A percentile compares a stretch with the other conserved stretches of the same genome.
Evolutionary conservation across 2,888 invertebrate species (phyloP).

Genomic region (Pilophorus perplexus): DNA sequence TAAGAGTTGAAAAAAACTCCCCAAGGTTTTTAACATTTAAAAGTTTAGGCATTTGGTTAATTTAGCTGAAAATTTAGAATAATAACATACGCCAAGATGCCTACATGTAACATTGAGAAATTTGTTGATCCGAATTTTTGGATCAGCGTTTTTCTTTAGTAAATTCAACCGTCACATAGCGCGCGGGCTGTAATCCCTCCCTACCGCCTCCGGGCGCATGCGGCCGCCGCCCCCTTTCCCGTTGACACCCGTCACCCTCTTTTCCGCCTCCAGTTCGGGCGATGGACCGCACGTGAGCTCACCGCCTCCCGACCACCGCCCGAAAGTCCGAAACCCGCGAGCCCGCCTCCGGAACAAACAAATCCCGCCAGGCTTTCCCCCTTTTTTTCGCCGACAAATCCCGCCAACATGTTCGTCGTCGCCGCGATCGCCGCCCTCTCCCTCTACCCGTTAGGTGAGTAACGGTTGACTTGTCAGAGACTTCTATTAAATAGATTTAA

Average conservation of each 20-base stretch:
- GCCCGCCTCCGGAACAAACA: neutral
- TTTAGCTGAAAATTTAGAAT: too few relatives aligned
- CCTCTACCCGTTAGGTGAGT: conserved; percentile 28
- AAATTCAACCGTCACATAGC: too few relatives aligned
- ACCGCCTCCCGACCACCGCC: neutral
- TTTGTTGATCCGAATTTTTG: too few relatives aligned
- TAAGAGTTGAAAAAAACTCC: too few relatives aligned
- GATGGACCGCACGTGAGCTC: conserved; percentile 26
- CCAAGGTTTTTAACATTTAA: too few relatives aligned
- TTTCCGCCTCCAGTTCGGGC: conserved; percentile 16
- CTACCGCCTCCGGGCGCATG: too few relatives aligned
- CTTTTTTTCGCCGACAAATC: neutral
- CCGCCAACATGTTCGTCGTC: conserved; percentile 28
- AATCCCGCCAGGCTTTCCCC: neutral
- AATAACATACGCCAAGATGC: too few relatives aligned
- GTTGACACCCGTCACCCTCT: neutral
- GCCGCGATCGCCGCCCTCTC: conserved; percentile 30
- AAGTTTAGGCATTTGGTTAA: too few relatives aligned
- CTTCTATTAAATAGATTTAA: too few relatives aligned
- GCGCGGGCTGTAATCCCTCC: too few relatives aligned
- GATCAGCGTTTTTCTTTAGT: too few relatives aligned
- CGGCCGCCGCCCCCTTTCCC: neutral
- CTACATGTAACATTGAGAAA: too few relatives aligned
- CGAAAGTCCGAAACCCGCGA: neutral
- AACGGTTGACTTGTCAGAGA: neutral